phyloP scores from a whole-genome alignment of 2,888 invertebrate genomes.

The Lycia hirtaria region DNA sequence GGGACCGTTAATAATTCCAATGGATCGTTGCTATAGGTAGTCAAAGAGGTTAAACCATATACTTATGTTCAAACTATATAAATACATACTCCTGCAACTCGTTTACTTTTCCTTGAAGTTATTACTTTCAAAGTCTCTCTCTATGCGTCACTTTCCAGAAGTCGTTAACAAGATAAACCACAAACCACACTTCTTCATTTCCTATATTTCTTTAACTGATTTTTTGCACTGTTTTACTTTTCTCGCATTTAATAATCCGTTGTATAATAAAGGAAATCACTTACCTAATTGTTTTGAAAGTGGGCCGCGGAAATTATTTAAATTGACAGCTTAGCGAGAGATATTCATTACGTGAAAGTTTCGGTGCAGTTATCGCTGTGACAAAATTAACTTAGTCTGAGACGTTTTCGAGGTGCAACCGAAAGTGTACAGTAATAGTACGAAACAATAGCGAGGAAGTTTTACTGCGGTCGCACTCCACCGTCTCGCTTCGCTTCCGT shows the following conservation, averaged over 20 bases:
- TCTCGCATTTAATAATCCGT: constrained; percentile 47
- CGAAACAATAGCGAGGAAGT: constrained; percentile 69
- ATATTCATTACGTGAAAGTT: constrained; percentile 49
- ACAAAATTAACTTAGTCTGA: constrained; percentile 65
- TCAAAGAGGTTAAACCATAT: no score
- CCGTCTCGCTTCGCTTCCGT: constrained; percentile 39
- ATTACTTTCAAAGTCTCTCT: constrained; percentile 36
- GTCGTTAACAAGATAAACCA: constrained; percentile 80
- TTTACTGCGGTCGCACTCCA: constrained; percentile 48
- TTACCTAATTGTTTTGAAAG: constrained; percentile 20
- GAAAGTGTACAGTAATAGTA: constrained; percentile 54
- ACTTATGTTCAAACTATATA: no score
- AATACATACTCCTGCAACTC: constrained; percentile 24
- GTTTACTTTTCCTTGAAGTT: constrained; percentile 33
- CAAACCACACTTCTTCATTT: constrained; percentile 66
- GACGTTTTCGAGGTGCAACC: constrained; percentile 65
- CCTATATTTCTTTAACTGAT: constrained; percentile 67
- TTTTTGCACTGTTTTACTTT: constrained; percentile 52
- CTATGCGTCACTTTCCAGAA: constrained; percentile 68
- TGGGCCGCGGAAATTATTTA: constrained; percentile 32
- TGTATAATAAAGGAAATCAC: constrained; percentile 38
- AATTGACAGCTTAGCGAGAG: constrained; percentile 33
- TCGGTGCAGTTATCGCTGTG: constrained; percentile 50
- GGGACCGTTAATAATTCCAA: no score
- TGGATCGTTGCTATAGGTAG: no score